Evolutionary conservation across 2,797 vertebrate species (phyloP), one percentile per base, ranked within the genome.

Genomic region (Mus minutoides): DNA sequence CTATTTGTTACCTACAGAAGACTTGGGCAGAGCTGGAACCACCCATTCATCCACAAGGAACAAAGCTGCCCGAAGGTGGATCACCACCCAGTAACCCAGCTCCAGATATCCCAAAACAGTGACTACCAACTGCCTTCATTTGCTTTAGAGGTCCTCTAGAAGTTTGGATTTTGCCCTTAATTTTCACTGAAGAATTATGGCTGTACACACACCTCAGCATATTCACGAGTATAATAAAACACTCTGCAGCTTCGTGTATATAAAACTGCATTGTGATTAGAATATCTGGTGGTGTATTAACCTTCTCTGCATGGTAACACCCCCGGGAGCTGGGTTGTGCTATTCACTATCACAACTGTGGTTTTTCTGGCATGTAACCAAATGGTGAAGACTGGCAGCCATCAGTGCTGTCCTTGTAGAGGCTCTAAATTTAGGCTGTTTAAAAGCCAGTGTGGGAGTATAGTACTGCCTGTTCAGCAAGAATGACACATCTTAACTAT

Each of bases 351-450:
- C 58, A 24, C 2, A 24, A 43, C 34, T 84, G 11, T 69, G 37
- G 31, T 26, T 62, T 79, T 54, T 10, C 4, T 79, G 80, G 62
- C 13, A 34, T 0, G 1, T 58, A 7, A 69, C 29, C 84, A 87
- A 52, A n/a, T 14, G 56, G 22, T 77, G 19, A 93, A 26, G 34
- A 24, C 37, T n/a, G 16, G 58, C 4, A 58, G 2, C 67, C 22
- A 31, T 37, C 71, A 52, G n/a, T 16, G 40, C 40, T 67, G 21
- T 64, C 69, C 26, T 79, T 75, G 6, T 6, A n/a, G 31, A 75
- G 75, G 2, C n/a, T 96, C 91, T 96, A 95, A 77, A 90, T 92
- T 78, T 92, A 94, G 34, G 31, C 24, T 60, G 11, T 9, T 52
- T 62, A 60, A 86, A 95, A 96, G 79, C 86, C 73, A 92, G 14